Percentiles rank a stretch among this genome's conserved stretches.
Evolutionary conservation across 2,113 vertebrate genomes (phyloP).

Genomic region (Mugil cephalus): DNA sequence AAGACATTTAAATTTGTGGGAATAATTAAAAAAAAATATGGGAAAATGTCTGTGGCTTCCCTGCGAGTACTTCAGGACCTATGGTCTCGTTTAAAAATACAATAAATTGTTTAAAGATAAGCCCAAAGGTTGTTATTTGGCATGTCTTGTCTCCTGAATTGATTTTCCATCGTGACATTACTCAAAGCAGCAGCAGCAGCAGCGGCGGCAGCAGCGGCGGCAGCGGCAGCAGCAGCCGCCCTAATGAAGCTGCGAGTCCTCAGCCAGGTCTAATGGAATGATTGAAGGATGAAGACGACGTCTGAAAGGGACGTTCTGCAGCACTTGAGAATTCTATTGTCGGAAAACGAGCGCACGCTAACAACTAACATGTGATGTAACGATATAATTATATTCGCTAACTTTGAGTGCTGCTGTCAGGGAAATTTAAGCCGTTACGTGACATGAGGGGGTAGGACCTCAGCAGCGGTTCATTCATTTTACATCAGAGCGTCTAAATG

Average conservation of each 20-base stretch:
- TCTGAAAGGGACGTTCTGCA: conserved; percentile 17
- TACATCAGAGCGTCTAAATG: conserved; percentile 22
- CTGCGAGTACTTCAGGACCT: no score
- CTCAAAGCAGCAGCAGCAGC: conserved; percentile 52
- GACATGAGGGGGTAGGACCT: conserved; percentile 15
- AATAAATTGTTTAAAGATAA: conserved; percentile 40
- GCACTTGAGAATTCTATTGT: neutral
- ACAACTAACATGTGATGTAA: neutral
- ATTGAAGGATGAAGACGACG: conserved; percentile 66
- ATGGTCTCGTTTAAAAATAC: conserved; percentile 20
- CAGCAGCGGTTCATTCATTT: conserved; percentile 43
- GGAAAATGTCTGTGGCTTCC: no score
- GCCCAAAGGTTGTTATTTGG: conserved; percentile 53
- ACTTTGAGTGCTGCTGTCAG: conserved; percentile 11
- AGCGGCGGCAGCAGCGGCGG: no score
- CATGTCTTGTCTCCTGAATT: conserved; percentile 54
- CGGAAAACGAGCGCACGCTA: neutral
- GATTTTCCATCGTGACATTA: conserved; percentile 60
- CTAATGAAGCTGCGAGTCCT: conserved; percentile 62
- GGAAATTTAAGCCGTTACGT: conserved; percentile 22
- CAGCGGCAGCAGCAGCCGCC: conserved; percentile 33
- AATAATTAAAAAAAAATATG: no score
- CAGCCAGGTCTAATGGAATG: conserved; percentile 66
- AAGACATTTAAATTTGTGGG: no score
- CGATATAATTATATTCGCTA: neutral